Evolutionary conservation across 2,888 invertebrate genomes (phyloP).

Genomic region (Tineola bisselliella): DNA sequence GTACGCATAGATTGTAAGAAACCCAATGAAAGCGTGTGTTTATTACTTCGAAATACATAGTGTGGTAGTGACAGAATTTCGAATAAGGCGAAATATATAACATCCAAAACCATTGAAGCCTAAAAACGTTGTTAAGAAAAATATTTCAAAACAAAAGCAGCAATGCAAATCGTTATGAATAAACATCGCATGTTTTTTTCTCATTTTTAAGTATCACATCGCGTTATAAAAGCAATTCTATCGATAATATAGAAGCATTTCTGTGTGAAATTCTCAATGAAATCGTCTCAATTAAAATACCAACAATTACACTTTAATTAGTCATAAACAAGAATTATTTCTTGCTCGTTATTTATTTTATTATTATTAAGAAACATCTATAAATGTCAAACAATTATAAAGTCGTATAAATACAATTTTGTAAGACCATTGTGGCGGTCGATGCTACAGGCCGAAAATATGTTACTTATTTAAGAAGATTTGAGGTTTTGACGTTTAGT

Average conservation of each 20-base stretch:
- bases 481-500: too few relatives aligned
- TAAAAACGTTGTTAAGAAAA: too few relatives aligned
- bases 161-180: not conserved
- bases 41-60: too few relatives aligned
- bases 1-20: too few relatives aligned
- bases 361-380: not conserved
- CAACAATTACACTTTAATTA: constrained; percentile 41
- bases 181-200: not conserved
- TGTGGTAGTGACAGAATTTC: too few relatives aligned
- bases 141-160: not conserved
- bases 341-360: constrained; percentile 4
- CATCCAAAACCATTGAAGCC: too few relatives aligned
- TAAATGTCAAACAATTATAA: not conserved
- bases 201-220: not conserved
- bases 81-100: too few relatives aligned
- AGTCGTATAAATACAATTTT: too few relatives aligned
- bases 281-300: constrained; percentile 47
- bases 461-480: too few relatives aligned
- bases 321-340: constrained; percentile 21
- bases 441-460: too few relatives aligned
- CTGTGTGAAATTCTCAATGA: constrained; percentile 16
- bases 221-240: not conserved
- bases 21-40: too few relatives aligned
- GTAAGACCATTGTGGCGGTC: too few relatives aligned
- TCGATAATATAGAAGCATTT: not conserved